Evolutionary conservation across 2,888 invertebrate species (phyloP).

Genomic region (Pristionchus fissidentatus): DNA sequence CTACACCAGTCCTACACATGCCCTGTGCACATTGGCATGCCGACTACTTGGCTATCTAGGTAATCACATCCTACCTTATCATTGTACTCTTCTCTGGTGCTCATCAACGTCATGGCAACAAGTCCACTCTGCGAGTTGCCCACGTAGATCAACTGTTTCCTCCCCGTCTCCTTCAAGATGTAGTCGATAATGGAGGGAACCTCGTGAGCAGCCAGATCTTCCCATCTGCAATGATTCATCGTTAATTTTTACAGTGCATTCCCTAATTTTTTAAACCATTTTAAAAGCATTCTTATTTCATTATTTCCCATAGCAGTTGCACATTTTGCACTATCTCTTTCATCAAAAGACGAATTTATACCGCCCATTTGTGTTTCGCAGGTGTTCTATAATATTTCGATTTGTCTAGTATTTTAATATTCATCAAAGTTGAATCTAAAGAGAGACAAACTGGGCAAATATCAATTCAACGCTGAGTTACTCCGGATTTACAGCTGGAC

Average conservation of each 20-base stretch:
- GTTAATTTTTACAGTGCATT: neutral
- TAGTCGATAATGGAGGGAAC: constrained; percentile 41
- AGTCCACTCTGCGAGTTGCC: constrained; percentile 46
- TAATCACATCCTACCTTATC: neutral
- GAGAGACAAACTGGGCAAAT: too few species aligned
- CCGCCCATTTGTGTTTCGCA: too few species aligned
- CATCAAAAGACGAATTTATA: too few species aligned
- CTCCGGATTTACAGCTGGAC: too few species aligned
- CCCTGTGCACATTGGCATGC: too few species aligned
- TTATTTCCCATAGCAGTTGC: neutral
- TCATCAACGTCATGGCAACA: constrained; percentile 31
- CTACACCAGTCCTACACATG: too few species aligned
- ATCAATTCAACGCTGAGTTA: too few species aligned
- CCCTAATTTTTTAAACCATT: neutral
- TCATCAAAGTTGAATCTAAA: too few species aligned
- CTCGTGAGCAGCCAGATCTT: constrained; percentile 40
- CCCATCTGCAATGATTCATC: neutral
- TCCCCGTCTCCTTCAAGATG: constrained; percentile 36
- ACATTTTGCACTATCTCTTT: too few species aligned
- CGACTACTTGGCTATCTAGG: neutral
- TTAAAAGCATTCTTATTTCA: too few species aligned
- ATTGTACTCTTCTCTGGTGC: constrained; percentile 36
- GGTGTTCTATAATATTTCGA: too few species aligned
- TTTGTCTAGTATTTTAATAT: too few species aligned
- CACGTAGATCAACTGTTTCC: constrained; percentile 31